Evolutionary conservation across 2,888 invertebrate species (phyloP).

Genomic region (Cantharis nigra): DNA sequence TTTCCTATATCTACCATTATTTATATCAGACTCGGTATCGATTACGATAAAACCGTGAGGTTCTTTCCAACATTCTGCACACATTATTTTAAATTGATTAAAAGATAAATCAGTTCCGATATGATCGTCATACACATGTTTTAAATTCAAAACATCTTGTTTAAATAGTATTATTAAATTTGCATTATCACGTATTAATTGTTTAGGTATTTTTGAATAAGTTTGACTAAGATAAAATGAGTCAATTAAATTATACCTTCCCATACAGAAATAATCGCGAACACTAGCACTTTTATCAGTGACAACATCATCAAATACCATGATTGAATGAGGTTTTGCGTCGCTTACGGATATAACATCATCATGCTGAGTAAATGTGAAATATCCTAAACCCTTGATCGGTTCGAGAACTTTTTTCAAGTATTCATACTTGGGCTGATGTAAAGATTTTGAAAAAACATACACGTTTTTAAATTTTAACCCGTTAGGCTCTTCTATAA

Average conservation of each 20-base stretch:
- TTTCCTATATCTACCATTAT: too few relatives aligned
- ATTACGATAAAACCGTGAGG: too few relatives aligned
- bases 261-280: conserved; percentile 41
- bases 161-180: background rate
- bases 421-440: conserved; percentile 34
- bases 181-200: conserved; percentile 45
- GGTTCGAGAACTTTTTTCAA: conserved; percentile 30
- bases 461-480: background rate
- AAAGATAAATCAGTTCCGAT: background rate
- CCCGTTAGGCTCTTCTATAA: conserved; percentile 5
- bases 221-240: conserved; percentile 28
- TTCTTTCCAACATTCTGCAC: too few relatives aligned
- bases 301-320: conserved; percentile 49
- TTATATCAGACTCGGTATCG: too few relatives aligned
- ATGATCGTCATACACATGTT: background rate
- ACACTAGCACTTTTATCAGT: conserved; percentile 42
- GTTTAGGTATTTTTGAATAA: conserved; percentile 46
- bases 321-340: conserved; percentile 40
- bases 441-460: background rate
- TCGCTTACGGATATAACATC: conserved; percentile 31
- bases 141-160: background rate
- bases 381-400: conserved; percentile 29
- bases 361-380: conserved; percentile 13
- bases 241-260: conserved; percentile 43
- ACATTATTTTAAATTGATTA: background rate